Evolutionary conservation across 2,113 vertebrate genomes (phyloP).

Genomic region (Osmerus mordax): DNA sequence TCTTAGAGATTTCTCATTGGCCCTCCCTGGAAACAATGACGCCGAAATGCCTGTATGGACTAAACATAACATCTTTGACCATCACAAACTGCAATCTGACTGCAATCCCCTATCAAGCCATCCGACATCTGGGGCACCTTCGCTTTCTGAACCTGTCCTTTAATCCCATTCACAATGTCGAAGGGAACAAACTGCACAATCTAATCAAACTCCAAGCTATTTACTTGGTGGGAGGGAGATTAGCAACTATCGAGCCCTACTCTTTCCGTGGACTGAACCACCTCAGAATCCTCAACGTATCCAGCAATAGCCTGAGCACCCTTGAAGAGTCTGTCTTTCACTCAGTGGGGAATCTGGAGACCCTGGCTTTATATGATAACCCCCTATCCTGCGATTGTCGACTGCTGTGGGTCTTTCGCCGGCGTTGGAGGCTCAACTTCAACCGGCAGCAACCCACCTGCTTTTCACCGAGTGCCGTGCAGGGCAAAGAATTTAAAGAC

Average conservation of each 20-base stretch:
- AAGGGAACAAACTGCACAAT: slow-evolving; percentile 90
- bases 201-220: slow-evolving; percentile 93
- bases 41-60: slow-evolving; percentile 88
- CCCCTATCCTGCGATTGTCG: slow-evolving; percentile 95
- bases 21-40: slow-evolving; percentile 91
- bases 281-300: slow-evolving; percentile 92
- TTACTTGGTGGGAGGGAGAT: slow-evolving; percentile 89
- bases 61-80: slow-evolving; percentile 93
- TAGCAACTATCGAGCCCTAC: slow-evolving; percentile 86
- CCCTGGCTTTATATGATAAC: slow-evolving; percentile 90
- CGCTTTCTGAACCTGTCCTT: slow-evolving; percentile 95
- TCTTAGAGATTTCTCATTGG: slow-evolving; percentile 92
- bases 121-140: slow-evolving; percentile 92
- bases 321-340: slow-evolving; percentile 95
- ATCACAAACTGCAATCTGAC: slow-evolving; percentile 93
- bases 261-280: slow-evolving; percentile 95
- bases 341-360: slow-evolving; percentile 96
- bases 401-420: slow-evolving; percentile 94
- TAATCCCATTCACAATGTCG: slow-evolving; percentile 88
- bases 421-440: slow-evolving; percentile 95
- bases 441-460: slow-evolving; percentile 93
- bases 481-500: slow-evolving; percentile 96
- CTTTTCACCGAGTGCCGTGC: slow-evolving; percentile 82
- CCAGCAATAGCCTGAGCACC: slow-evolving; percentile 87
- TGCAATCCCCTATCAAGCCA: slow-evolving; percentile 86